A percentile compares a stretch with the other conserved stretches of the same genome.
phyloP scores from a whole-genome alignment of 1,140 invertebrate species.

The Drosophila pallidifrons region DNA sequence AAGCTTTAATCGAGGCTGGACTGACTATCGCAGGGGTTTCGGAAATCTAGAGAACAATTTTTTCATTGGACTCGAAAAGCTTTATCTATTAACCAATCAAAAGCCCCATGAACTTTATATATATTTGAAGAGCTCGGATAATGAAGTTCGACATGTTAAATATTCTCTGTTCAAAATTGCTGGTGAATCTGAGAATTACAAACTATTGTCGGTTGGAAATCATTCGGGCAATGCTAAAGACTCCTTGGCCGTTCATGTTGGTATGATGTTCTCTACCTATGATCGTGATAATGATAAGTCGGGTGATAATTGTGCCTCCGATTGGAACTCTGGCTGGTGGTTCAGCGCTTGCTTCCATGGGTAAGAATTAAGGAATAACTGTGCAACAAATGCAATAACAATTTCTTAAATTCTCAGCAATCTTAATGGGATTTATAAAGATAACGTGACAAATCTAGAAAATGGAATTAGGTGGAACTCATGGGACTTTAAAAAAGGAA shows the following conservation, averaged over 20 bases:
- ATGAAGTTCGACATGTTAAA: background rate
- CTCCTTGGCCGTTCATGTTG: background rate
- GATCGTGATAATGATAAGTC: conserved; percentile 14
- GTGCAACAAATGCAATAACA: background rate
- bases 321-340: conserved; percentile 27
- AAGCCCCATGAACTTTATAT: conserved; percentile 21
- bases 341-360: background rate
- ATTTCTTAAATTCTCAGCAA: conserved; percentile 4
- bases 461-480: conserved; percentile 7
- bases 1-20: conserved; percentile 14
- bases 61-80: conserved; percentile 27
- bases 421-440: conserved; percentile 21
- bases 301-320: background rate
- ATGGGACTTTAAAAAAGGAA: background rate
- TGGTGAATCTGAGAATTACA: conserved; percentile 2
- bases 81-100: conserved; percentile 6
- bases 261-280: conserved; percentile 8
- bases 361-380: background rate
- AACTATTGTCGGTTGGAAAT: background rate
- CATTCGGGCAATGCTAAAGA: conserved; percentile 9
- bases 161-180: conserved; percentile 11
- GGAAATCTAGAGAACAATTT: conserved; percentile 2
- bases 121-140: background rate
- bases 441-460: background rate
- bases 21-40: conserved; percentile 20